These are phyloP conservation scores for Pantherophis vulpinus DNA, from an alignment of 2,797 vertebrate species.

Conservation along the genomic window DNA sequence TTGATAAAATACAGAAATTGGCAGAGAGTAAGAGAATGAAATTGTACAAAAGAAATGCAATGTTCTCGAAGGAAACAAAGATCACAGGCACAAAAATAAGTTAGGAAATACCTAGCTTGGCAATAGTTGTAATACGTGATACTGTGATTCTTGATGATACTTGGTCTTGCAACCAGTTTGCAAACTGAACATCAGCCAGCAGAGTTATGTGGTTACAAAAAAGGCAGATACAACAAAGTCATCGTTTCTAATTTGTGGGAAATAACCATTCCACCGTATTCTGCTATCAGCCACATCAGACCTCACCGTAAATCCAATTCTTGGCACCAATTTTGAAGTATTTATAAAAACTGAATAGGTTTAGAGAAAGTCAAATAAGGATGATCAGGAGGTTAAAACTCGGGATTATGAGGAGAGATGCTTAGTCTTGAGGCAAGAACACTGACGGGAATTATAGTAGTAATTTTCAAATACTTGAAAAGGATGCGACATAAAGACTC, in stretches of 20 bases:
- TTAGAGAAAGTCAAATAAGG: neutral
- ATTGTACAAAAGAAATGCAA: neutral
- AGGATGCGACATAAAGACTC: neutral
- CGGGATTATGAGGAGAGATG: neutral
- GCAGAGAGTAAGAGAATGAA: neutral
- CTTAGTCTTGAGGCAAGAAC: neutral
- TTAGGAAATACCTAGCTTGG: neutral
- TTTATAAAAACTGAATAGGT: neutral
- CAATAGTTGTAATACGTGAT: neutral
- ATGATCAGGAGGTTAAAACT: neutral
- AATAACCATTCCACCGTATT: neutral
- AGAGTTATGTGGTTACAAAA: neutral
- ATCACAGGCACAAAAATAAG: neutral
- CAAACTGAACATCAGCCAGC: neutral
- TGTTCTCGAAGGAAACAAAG: neutral
- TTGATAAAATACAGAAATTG: neutral
- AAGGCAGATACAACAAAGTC: neutral
- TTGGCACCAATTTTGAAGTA: neutral
- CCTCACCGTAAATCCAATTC: neutral
- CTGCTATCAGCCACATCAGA: neutral
- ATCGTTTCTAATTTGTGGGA: neutral
- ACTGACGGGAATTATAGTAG: neutral
- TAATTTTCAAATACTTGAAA: neutral
- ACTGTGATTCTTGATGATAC: neutral
- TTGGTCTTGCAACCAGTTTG: neutral